These are phyloP conservation scores for Phoenicopterus ruber DNA, from an alignment of 2,113 vertebrate species.

Conservation along the genomic window DNA sequence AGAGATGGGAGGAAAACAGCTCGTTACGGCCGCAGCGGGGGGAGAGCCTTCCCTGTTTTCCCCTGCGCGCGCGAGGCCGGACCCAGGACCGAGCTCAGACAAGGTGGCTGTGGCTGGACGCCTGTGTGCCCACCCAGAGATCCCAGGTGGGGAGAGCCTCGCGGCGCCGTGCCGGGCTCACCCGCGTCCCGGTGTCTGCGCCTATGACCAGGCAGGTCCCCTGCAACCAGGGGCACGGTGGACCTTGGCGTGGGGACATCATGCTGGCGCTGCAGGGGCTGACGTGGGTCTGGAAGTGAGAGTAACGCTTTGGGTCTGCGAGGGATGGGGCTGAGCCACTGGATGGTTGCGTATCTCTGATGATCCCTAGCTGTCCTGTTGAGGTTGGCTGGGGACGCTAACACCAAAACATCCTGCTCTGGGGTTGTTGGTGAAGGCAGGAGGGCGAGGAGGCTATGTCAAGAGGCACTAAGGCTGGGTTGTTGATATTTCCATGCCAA, in stretches of 20 bases:
- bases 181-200: rapidly evolving
- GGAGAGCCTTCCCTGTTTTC: not conserved
- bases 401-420: not conserved
- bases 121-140: not conserved
- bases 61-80: rapidly evolving
- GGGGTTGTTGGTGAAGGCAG: not conserved
- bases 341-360: not conserved
- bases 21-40: rapidly evolving
- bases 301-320: not conserved
- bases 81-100: not conserved
- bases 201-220: not conserved
- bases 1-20: not conserved
- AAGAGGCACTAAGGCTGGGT: not conserved
- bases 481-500: not conserved
- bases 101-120: not conserved
- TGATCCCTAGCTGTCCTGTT: rapidly evolving
- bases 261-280: rapidly evolving
- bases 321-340: not conserved
- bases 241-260: not conserved
- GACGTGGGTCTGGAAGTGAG: not conserved
- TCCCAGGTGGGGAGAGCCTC: not conserved
- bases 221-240: not conserved
- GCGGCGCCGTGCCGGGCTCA: rapidly evolving
- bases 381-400: not conserved
- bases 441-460: not conserved